A percentile compares a stretch with the other conserved stretches of the same genome.
phyloP scores from a whole-genome alignment of 1,140 invertebrate species.

The Colletes latitarsis region DNA sequence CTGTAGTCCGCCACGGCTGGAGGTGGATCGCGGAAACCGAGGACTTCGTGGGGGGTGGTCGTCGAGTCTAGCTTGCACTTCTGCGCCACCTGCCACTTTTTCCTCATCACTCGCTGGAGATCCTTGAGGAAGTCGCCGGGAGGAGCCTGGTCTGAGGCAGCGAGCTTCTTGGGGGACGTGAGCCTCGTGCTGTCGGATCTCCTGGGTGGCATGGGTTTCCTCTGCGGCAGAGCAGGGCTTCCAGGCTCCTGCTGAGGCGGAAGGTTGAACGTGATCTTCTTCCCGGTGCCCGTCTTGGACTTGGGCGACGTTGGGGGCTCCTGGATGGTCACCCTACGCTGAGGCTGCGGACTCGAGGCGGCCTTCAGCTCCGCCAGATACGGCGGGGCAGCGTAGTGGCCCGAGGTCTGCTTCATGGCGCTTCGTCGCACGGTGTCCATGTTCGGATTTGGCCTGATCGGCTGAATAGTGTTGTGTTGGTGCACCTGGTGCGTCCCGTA shows the following conservation, averaged over 20 bases:
- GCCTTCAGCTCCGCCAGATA: conserved; percentile 78
- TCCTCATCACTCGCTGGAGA: conserved; percentile 94
- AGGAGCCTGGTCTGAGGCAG: conserved; percentile 87
- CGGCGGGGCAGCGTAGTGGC: conserved; percentile 76
- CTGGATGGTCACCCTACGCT: conserved; percentile 80
- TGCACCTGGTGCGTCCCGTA: conserved; percentile 61
- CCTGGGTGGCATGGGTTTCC: conserved; percentile 86
- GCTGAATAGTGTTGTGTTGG: conserved; percentile 54
- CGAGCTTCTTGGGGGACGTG: conserved; percentile 88
- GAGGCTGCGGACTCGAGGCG: conserved; percentile 78
- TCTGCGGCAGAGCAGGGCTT: conserved; percentile 75
- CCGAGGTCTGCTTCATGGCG: conserved; percentile 74
- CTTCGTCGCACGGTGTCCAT: conserved; percentile 78
- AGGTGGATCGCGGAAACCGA: conserved; percentile 92
- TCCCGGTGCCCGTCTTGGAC: conserved; percentile 74
- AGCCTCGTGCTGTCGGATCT: conserved; percentile 87
- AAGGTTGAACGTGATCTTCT: conserved; percentile 83
- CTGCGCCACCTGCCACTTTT: conserved; percentile 96
- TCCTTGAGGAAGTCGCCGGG: conserved; percentile 93
- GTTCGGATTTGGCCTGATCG: conserved; percentile 73
- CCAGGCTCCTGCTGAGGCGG: conserved; percentile 80
- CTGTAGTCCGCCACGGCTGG: conserved; percentile 86
- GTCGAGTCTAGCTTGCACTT: conserved; percentile 93
- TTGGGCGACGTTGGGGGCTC: conserved; percentile 80
- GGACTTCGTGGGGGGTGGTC: conserved; percentile 93